Evolutionary conservation across 2,113 vertebrate species (phyloP).

Genomic region (Lepus timidus): DNA sequence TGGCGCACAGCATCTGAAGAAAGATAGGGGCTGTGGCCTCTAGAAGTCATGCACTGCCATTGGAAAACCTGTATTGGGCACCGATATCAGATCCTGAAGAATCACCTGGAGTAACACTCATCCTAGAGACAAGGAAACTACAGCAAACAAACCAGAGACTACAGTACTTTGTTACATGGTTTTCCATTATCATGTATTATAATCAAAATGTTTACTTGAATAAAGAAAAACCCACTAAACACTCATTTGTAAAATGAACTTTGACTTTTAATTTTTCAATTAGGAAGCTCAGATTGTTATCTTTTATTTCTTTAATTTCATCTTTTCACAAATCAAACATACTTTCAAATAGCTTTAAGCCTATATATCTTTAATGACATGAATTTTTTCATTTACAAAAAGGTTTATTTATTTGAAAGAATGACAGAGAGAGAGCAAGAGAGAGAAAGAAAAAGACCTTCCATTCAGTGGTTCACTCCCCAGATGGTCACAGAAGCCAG

Average conservation of each 20-base stretch:
- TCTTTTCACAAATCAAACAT: neutral
- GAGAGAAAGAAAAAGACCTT: too few species aligned
- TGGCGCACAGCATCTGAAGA: slow-evolving; percentile 24
- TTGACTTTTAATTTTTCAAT: slow-evolving; percentile 61
- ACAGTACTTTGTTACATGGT: neutral
- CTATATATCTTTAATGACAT: neutral
- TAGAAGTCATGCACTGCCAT: neutral
- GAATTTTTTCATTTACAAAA: too few species aligned
- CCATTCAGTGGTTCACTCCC: too few species aligned
- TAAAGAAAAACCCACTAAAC: slow-evolving; percentile 59
- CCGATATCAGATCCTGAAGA: neutral
- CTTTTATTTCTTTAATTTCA: neutral
- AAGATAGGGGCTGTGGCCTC: neutral
- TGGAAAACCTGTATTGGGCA: neutral
- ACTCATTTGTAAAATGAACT: slow-evolving; percentile 57
- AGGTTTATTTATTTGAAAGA: too few species aligned
- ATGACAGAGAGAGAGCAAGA: too few species aligned
- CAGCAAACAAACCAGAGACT: neutral
- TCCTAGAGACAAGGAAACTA: neutral
- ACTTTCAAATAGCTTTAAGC: neutral
- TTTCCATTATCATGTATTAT: slow-evolving; percentile 61
- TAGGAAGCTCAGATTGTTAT: slow-evolving; percentile 3
- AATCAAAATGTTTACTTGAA: slow-evolving; percentile 71
- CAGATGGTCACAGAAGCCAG: too few species aligned
- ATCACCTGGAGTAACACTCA: slow-evolving; percentile 18